Conservation (phyloP, 2,888 invertebrate species). For the Lithophane socia region DNA sequence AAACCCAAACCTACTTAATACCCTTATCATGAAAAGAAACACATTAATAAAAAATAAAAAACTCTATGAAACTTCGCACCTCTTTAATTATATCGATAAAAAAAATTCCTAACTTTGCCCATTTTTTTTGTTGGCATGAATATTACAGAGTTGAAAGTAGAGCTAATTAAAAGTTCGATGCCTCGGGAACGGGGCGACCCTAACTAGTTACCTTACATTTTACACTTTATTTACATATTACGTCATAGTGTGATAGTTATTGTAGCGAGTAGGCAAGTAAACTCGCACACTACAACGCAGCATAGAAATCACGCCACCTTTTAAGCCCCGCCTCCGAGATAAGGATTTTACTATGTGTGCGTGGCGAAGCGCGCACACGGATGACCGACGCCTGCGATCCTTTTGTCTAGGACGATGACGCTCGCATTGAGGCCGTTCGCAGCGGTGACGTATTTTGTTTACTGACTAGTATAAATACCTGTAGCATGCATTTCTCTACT, state of each 20-base stretch:
- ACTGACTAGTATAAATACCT: no score
- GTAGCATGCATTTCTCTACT: no score
- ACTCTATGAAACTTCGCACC: constrained; percentile 20
- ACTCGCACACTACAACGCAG: no score
- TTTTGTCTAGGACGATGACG: no score
- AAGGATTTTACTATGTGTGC: no score
- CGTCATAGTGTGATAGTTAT: neutral
- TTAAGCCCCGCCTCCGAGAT: no score
- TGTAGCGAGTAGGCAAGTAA: no score
- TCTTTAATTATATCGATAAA: constrained; percentile 51
- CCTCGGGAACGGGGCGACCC: constrained; percentile 39
- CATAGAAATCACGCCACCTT: no score
- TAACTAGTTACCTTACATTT: constrained; percentile 48
- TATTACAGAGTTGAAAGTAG: constrained; percentile 57
- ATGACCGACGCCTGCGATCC: no score
- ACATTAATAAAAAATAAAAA: neutral
- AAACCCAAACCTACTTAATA: neutral
- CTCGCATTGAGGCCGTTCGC: no score
- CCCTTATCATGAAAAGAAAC: neutral
- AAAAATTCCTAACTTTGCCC: constrained; percentile 44
- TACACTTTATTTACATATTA: constrained; percentile 25
- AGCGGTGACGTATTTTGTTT: no score
- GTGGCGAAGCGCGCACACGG: no score
- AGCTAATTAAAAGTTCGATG: constrained; percentile 69
- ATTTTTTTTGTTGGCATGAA: constrained; percentile 57